phyloP scores from a whole-genome alignment of 2,797 vertebrate genomes.

The Syncerus caffer region DNA sequence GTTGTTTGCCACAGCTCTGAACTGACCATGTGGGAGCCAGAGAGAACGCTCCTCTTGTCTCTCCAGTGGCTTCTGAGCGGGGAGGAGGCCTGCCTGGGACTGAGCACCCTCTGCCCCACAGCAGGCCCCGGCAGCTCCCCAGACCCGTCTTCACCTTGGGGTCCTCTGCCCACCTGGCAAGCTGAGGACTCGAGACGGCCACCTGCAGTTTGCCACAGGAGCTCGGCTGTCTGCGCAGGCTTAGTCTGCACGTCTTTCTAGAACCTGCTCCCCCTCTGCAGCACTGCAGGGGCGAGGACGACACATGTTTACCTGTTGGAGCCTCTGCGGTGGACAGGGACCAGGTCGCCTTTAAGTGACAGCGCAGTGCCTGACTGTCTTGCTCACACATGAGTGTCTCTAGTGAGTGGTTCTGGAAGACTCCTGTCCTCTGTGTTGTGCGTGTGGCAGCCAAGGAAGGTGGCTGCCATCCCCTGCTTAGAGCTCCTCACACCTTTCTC shows the following conservation, averaged over 20 bases:
- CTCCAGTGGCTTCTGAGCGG: neutral
- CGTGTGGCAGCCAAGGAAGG: neutral
- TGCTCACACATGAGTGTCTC: neutral
- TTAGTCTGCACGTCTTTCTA: neutral
- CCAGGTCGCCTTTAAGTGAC: neutral
- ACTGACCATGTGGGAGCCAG: slow-evolving; percentile 27
- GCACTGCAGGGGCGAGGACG: neutral
- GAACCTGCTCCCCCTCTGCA: rapidly evolving
- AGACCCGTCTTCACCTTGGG: neutral
- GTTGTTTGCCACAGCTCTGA: slow-evolving; percentile 45
- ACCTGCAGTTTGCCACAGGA: neutral
- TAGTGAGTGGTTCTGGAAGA: neutral
- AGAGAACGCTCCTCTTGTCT: slow-evolving; percentile 9
- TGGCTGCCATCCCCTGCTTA: neutral
- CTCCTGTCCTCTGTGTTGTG: neutral
- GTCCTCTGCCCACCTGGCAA: neutral
- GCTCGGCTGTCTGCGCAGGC: neutral
- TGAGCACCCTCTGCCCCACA: neutral
- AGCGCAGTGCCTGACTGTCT: neutral
- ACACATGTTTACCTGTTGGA: neutral
- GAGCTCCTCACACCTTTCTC: neutral
- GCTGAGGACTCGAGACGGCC: neutral
- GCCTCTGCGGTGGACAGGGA: neutral
- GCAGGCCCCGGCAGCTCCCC: neutral
- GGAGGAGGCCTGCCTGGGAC: neutral